Base-by-base conservation (phyloP, 2,113 vertebrate genomes). In the Chauna torquata region DNA sequence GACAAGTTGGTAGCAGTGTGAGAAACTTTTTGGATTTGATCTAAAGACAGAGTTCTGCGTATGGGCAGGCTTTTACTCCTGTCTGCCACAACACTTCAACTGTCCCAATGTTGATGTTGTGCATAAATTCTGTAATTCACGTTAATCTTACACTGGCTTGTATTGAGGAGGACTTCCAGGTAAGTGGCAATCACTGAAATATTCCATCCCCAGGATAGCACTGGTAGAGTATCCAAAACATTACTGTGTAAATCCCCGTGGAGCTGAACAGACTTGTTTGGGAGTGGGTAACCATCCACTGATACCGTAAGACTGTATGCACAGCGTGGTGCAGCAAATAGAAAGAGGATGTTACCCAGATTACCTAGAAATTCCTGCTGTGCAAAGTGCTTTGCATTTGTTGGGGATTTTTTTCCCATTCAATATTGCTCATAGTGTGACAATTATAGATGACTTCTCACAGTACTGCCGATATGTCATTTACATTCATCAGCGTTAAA, bases 401-500 rank as follows among this genome's bases (percentile, higher is more conserved):
- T 8, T 27, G 65, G 50, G 52, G 11, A 7, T 40, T 82, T 97
- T 86, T 20, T 88, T 80, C 83, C 76, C 34, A 16, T 86, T 91
- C 70, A 54, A 28, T 64, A 71, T 77, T 91, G 52, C 45, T 94
- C 69, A 94, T 32, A 78, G 58, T 74, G 42, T 71, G 77, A 94
- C 86, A 82, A 66, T 96, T 94, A 95, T 91, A 90, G 95, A 91
- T 76, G 76, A 68, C 91, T 97, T 96, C 93, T 66, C 94, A 88
- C 90, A 76, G 88, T 61, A 25, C 90, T 95, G 62, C 88, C 76
- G 96, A 94, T 65, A 66, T 86, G 72, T 85, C 88, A 92, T 98
- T 98, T 97, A 93, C 94, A 96, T 95, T 97, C 93, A 97, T 97
- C 97, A 96, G 90, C 65, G 77, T 85, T 74, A 84, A 89, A 80